phyloP scores from a whole-genome alignment of 1,140 invertebrate genomes.

The Helicorthomorpha holstii region DNA sequence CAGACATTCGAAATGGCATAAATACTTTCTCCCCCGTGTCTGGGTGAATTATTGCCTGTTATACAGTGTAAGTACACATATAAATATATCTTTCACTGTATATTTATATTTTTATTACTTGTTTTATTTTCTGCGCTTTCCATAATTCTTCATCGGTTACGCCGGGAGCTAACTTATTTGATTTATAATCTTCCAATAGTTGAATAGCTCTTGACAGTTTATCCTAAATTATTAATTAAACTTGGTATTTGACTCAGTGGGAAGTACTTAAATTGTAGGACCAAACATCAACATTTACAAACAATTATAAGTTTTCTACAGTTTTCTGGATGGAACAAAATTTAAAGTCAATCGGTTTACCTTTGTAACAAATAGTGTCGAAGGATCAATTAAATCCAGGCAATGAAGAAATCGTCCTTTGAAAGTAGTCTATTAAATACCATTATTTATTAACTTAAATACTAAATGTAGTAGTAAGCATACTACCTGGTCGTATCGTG shows the following conservation, averaged over 20 bases:
- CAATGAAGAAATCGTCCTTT: constrained; percentile 27
- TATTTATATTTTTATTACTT: constrained; percentile 15
- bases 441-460: not conserved
- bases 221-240: too few relatives aligned
- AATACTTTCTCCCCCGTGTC: constrained; percentile 33
- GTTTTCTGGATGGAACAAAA: too few relatives aligned
- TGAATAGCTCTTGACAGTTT: constrained; percentile 22
- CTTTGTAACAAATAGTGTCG: constrained; percentile 23
- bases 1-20: constrained; percentile 34
- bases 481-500: constrained; percentile 24
- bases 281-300: too few relatives aligned
- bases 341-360: constrained; percentile 11
- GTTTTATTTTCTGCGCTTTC: constrained; percentile 33
- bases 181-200: constrained; percentile 24
- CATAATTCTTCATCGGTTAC: constrained; percentile 27
- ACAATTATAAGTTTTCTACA: too few relatives aligned
- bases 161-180: constrained; percentile 13
- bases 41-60: constrained; percentile 31
- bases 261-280: too few relatives aligned
- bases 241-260: too few relatives aligned
- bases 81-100: constrained; percentile 1
- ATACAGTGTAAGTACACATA: constrained; percentile 2
- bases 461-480: not conserved
- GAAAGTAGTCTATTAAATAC: constrained; percentile 23
- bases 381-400: constrained; percentile 28